Evolutionary conservation across 1,140 invertebrate species (phyloP).

Genomic region (Brachionus sp.): DNA sequence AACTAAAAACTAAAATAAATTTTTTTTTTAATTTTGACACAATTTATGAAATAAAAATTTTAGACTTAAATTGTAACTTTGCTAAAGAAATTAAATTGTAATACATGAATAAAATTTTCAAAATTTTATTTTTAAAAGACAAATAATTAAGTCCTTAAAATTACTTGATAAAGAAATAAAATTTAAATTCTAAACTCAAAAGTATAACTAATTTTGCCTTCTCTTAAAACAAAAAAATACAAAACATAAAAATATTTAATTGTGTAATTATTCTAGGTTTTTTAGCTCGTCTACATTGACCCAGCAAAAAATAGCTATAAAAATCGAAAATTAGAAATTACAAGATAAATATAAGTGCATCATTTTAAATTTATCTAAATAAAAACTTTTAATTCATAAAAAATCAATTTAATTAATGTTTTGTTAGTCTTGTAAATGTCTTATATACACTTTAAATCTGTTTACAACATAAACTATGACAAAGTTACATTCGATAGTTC

Average conservation of each 20-base stretch:
- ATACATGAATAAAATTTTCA: too few relatives aligned
- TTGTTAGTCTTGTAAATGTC: slow-evolving; percentile 19
- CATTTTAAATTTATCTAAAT: not conserved
- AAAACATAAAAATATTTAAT: not conserved
- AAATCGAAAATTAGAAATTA: not conserved
- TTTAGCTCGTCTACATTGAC: slow-evolving; percentile 12
- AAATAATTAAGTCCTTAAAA: not conserved
- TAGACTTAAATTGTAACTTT: too few relatives aligned
- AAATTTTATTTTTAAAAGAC: not conserved
- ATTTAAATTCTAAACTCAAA: not conserved
- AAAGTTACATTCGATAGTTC: slow-evolving; percentile 41
- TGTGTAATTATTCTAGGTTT: not conserved
- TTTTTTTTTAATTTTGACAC: too few relatives aligned
- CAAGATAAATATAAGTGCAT: slow-evolving; percentile 18
- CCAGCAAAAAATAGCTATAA: slow-evolving; percentile 10
- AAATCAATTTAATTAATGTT: not conserved
- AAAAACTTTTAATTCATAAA: not conserved
- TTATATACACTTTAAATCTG: slow-evolving; percentile 41
- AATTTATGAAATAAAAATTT: too few relatives aligned
- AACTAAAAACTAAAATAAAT: too few relatives aligned
- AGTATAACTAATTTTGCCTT: slow-evolving; percentile 8
- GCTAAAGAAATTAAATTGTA: too few relatives aligned
- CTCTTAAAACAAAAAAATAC: not conserved
- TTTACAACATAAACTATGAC: slow-evolving; percentile 39
- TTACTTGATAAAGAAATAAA: not conserved